phyloP scores from a whole-genome alignment of 2,888 invertebrate genomes.

The Drosophila neonasuta region DNA sequence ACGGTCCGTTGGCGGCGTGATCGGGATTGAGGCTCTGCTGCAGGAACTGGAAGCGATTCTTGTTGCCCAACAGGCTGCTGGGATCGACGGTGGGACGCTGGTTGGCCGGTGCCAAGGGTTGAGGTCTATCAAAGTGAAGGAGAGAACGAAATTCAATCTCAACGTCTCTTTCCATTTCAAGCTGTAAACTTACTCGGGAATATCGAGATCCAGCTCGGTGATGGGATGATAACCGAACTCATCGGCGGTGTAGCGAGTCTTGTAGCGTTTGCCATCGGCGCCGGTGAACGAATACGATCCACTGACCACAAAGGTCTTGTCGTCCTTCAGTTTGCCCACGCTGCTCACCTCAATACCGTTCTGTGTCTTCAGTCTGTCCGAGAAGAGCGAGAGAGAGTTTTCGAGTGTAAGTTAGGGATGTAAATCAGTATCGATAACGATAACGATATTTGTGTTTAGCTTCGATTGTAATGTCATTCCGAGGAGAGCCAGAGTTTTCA shows the following conservation, averaged over 20 bases:
- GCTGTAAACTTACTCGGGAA: constrained; percentile 76
- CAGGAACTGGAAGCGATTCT: constrained; percentile 80
- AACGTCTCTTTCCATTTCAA: no score
- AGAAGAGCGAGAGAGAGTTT: not conserved
- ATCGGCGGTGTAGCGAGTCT: constrained; percentile 82
- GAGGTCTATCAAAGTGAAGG: constrained; percentile 56
- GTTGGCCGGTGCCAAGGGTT: constrained; percentile 46
- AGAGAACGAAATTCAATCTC: not conserved
- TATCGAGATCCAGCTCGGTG: constrained; percentile 81
- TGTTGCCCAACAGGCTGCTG: constrained; percentile 65
- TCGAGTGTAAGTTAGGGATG: no score
- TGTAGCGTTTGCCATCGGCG: constrained; percentile 82
- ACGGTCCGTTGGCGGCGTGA: constrained; percentile 48
- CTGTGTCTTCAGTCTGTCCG: constrained; percentile 79
- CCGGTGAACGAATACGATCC: constrained; percentile 82
- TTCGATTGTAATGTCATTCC: no score
- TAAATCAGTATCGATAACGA: no score
- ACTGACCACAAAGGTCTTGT: constrained; percentile 82
- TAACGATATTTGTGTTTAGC: no score
- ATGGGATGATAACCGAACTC: constrained; percentile 82
- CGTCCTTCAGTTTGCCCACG: constrained; percentile 82
- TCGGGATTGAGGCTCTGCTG: constrained; percentile 78
- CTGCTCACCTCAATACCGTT: constrained; percentile 81
- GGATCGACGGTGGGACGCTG: constrained; percentile 54
- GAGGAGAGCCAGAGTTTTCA: no score